These are phyloP conservation scores for Thripadectes ignobilis DNA, from an alignment of 2,797 vertebrate genomes.

Conservation along the genomic window DNA sequence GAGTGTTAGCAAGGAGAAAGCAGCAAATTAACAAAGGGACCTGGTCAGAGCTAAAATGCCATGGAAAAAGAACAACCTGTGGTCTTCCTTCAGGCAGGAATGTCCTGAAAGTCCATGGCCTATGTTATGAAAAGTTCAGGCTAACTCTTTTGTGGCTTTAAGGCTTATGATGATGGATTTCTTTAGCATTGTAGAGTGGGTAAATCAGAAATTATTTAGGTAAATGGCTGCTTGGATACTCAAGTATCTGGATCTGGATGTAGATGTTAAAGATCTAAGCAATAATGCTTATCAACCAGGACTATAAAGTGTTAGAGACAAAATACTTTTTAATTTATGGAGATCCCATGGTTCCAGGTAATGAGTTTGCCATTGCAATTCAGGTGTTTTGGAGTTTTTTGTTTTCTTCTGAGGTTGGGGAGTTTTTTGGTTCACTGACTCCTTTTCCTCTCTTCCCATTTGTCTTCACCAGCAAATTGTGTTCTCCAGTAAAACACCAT, in stretches of 20 bases:
- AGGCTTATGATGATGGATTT: background rate
- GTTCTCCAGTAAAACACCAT: constrained; percentile 80
- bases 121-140: background rate
- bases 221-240: background rate
- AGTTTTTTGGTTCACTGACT: background rate
- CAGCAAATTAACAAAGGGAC: background rate
- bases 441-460: background rate
- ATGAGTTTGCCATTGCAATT: background rate
- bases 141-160: background rate
- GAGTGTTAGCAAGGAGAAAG: background rate
- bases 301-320: background rate
- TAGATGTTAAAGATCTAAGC: background rate
- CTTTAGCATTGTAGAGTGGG: background rate
- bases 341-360: background rate
- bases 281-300: background rate
- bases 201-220: background rate
- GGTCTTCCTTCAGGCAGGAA: background rate
- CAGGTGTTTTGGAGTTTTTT: background rate
- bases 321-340: background rate
- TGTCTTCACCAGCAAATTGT: constrained; percentile 80
- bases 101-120: background rate
- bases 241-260: background rate
- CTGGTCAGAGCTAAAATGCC: background rate
- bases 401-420: background rate
- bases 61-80: background rate